These are phyloP conservation scores for Philereme vetulata DNA, from an alignment of 2,888 invertebrate genomes.

Conservation along the genomic window DNA sequence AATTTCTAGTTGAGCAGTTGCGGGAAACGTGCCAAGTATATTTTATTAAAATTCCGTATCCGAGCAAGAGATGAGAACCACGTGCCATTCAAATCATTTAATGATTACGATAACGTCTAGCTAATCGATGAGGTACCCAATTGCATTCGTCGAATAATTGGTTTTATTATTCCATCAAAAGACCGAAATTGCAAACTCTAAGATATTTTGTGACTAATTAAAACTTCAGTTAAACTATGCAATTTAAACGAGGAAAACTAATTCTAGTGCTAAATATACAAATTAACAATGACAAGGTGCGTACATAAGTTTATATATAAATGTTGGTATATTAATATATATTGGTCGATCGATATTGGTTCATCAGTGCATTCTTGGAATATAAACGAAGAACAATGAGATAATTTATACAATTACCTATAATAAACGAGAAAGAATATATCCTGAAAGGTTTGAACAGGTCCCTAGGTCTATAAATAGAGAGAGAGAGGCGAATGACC, in stretches of 20 bases:
- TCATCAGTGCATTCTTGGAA: slow-evolving; percentile 14
- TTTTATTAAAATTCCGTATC: not conserved
- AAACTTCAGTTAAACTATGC: too few relatives aligned
- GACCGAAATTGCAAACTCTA: not conserved
- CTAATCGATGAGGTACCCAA: slow-evolving; percentile 5
- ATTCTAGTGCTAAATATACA: too few relatives aligned
- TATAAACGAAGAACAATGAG: slow-evolving; percentile 21
- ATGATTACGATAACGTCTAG: slow-evolving; percentile 19
- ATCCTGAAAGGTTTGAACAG: slow-evolving; percentile 38
- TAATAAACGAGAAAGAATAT: slow-evolving; percentile 25
- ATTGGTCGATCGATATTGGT: not conserved
- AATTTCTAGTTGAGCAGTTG: slow-evolving; percentile 18
- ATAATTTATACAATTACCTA: slow-evolving; percentile 22
- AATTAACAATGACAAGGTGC: too few relatives aligned
- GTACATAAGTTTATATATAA: too few relatives aligned
- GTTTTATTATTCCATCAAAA: slow-evolving; percentile 8
- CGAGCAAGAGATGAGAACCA: slow-evolving; percentile 1
- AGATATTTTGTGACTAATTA: too few relatives aligned
- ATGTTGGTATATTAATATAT: too few relatives aligned
- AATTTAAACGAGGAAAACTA: too few relatives aligned
- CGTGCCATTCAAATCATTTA: slow-evolving; percentile 28
- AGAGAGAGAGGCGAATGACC: slow-evolving; percentile 63
- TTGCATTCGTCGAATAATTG: slow-evolving; percentile 13
- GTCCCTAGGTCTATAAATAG: slow-evolving; percentile 55
- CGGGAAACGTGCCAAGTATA: slow-evolving; percentile 11